Evolutionary conservation across 1,140 invertebrate genomes (phyloP).

Genomic region (Dryas iulia): DNA sequence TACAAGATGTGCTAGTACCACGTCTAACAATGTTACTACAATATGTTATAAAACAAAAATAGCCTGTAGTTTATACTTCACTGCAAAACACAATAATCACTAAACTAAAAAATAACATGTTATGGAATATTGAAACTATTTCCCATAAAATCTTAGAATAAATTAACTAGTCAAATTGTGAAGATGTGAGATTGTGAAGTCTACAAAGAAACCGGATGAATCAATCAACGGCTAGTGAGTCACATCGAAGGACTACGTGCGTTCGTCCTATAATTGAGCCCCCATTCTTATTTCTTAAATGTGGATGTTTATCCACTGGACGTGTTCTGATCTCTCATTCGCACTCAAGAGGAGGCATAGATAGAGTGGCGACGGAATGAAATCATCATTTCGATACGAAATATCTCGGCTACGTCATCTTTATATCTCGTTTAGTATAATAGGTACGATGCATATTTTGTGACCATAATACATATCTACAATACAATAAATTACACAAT

Average conservation of each 20-base stretch:
- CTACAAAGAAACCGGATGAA: constrained; percentile 64
- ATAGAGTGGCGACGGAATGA: constrained; percentile 34
- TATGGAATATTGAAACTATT: not conserved
- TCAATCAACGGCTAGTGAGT: constrained; percentile 66
- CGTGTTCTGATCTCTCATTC: constrained; percentile 44
- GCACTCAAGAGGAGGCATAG: constrained; percentile 35
- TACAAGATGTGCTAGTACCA: constrained; percentile 34
- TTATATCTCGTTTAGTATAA: constrained; percentile 42
- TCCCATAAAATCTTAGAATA: not conserved
- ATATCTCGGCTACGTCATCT: constrained; percentile 39
- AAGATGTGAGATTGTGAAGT: too few relatives aligned
- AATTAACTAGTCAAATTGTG: constrained; percentile 32
- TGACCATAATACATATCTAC: not conserved
- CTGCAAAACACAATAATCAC: not conserved
- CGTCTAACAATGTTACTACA: constrained; percentile 21
- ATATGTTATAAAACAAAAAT: not conserved
- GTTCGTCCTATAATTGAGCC: constrained; percentile 47
- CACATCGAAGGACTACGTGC: constrained; percentile 44
- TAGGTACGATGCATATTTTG: not conserved
- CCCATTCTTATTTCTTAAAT: constrained; percentile 42
- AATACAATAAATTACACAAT: constrained; percentile 1
- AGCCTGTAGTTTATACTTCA: not conserved
- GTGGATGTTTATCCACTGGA: constrained; percentile 43
- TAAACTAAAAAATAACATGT: too few relatives aligned
- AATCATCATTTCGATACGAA: constrained; percentile 42